Percentiles rank a stretch among this genome's conserved stretches.
These are phyloP conservation scores for Drosophila gunungcola DNA, from an alignment of 1,140 invertebrate species.

Conservation along the genomic window DNA sequence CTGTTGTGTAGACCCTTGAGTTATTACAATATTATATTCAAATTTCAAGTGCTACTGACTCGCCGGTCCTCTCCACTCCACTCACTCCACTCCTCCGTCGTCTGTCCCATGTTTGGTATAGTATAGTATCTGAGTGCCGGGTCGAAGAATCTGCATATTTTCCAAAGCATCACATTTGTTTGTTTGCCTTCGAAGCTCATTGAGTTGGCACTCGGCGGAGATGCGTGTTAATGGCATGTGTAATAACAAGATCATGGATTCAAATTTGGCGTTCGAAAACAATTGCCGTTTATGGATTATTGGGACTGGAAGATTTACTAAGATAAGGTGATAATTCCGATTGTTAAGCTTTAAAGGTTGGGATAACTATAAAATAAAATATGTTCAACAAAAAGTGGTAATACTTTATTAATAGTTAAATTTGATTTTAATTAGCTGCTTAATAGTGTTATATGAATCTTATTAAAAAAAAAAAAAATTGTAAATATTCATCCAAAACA, in stretches of 20 bases:
- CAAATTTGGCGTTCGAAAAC: conserved; percentile 40
- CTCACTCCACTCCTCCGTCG: conserved; percentile 3
- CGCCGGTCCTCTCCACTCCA: conserved; percentile 9
- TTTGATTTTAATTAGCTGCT: too few relatives aligned
- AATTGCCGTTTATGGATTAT: conserved; percentile 15
- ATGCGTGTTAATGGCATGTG: conserved; percentile 66
- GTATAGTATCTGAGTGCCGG: conserved; percentile 9
- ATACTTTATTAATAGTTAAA: background rate
- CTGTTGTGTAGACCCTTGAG: conserved; percentile 81
- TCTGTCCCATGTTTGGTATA: conserved; percentile 10
- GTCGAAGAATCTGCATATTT: conserved; percentile 70
- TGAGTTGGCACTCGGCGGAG: conserved; percentile 60
- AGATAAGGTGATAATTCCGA: background rate
- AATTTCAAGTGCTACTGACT: conserved; percentile 78
- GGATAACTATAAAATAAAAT: too few relatives aligned
- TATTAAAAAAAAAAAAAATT: too few relatives aligned
- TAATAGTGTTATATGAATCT: too few relatives aligned
- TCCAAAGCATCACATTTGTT: conserved; percentile 58
- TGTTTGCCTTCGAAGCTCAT: conserved; percentile 68
- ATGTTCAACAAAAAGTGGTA: background rate
- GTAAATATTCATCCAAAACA: too few relatives aligned
- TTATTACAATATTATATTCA: conserved; percentile 81
- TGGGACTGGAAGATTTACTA: background rate
- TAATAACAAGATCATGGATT: conserved; percentile 71
- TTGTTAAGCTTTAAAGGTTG: background rate